Evolutionary conservation across 2,797 vertebrate genomes (phyloP).

Genomic region (Cyclura pinguis): DNA sequence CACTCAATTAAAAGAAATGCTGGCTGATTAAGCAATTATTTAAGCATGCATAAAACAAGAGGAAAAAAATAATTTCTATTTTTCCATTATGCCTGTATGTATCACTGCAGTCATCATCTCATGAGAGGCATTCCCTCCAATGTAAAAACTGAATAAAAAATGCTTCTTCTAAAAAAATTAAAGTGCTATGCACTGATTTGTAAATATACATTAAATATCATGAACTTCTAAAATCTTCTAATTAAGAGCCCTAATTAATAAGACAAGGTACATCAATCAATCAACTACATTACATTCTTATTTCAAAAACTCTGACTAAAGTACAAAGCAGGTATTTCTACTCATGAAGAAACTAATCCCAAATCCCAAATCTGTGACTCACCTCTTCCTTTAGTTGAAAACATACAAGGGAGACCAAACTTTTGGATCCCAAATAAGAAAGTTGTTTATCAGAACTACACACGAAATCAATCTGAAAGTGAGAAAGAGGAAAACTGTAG

Average conservation of each 20-base stretch:
- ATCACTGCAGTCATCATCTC: too few species aligned
- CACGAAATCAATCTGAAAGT: slow-evolving; percentile 81
- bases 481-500: not conserved
- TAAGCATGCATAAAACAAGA: not conserved
- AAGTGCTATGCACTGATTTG: too few species aligned
- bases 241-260: not conserved
- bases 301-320: not conserved
- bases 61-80: too few species aligned
- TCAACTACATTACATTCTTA: not conserved
- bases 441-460: slow-evolving; percentile 79
- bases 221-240: not conserved
- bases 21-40: not conserved
- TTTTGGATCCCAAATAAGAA: slow-evolving; percentile 87
- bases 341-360: not conserved
- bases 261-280: not conserved
- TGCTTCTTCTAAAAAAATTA: too few species aligned
- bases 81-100: too few species aligned
- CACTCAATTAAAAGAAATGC: not conserved
- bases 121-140: too few species aligned
- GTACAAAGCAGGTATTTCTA: not conserved
- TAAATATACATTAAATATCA: too few species aligned
- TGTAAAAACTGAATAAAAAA: too few species aligned
- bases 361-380: slow-evolving; percentile 57
- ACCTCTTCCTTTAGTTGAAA: slow-evolving; percentile 82
- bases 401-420: slow-evolving; percentile 79